Conservation (phyloP, 2,113 vertebrate species). For the Triplophysa siluroides region DNA sequence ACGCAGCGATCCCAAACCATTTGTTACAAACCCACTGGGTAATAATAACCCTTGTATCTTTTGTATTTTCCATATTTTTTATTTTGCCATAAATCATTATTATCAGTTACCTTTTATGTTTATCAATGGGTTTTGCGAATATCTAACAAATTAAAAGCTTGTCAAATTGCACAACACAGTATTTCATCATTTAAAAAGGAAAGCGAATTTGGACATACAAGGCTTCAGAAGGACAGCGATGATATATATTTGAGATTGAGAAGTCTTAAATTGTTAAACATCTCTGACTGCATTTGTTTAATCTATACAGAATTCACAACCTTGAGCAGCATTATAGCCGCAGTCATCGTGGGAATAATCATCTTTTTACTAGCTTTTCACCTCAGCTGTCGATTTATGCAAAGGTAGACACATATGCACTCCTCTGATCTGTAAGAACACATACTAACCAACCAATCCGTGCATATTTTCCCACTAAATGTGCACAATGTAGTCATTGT, state of each 20-base stretch:
- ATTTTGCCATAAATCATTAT: too few relatives aligned
- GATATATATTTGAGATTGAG: too few relatives aligned
- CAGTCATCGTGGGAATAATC: constrained; percentile 1
- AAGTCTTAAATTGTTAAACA: too few relatives aligned
- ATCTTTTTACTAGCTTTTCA: constrained; percentile 52
- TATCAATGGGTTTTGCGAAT: too few relatives aligned
- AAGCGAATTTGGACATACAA: too few relatives aligned
- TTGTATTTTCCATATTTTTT: too few relatives aligned
- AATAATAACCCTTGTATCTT: constrained; percentile 30
- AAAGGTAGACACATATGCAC: constrained; percentile 61
- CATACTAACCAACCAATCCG: neutral
- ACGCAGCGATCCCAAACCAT: constrained; percentile 51
- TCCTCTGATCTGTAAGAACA: neutral
- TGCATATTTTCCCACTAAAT: neutral
- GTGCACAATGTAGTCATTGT: neutral
- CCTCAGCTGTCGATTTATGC: constrained; percentile 52
- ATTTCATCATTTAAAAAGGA: too few relatives aligned
- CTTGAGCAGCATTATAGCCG: constrained; percentile 12
- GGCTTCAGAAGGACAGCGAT: too few relatives aligned
- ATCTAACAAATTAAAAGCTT: too few relatives aligned
- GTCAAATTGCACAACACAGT: too few relatives aligned
- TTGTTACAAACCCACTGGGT: constrained; percentile 62
- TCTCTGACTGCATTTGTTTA: neutral
- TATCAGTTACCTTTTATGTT: too few relatives aligned
- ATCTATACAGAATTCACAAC: constrained; percentile 42